Base-by-base conservation (phyloP, 2,113 vertebrate genomes). In the Nestor notabilis region DNA sequence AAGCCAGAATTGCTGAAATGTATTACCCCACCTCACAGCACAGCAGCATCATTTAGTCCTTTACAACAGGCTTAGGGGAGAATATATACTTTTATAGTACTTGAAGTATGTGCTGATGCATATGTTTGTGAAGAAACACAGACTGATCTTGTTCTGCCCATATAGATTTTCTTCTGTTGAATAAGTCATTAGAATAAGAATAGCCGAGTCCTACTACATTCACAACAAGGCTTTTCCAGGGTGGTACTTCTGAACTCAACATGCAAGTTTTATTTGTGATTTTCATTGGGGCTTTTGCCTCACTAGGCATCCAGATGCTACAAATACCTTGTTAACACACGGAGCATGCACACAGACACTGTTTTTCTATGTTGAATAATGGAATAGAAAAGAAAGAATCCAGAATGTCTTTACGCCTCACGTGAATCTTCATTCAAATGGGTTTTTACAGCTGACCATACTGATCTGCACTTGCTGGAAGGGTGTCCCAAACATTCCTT, bases 151-250 rank as follows among this genome's bases (percentile, higher is more conserved):
- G 28, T 39, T 92, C 70, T 71, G 55, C 25, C 86, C 52, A 27
- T 64, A 93, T 16, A 83, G 88, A 89, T 93, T 94, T 96, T 66
- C 37, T 55, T 81, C 79, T 63, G 37, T 86, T 81, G 82, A 96
- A 80, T 86, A 94, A 90, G 41, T 77, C 64, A 90, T 93, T 83
- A 83, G 68, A 52, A 64, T 37, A 87, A 88, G 64, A 85, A 56
- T 12, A 84, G 55, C 47, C 63, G 71, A 81, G 27, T 29, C 50
- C 23, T 81, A 13, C 39, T 58, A 78, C 8, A 49, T 31, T 83
- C 52, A 47, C 39, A 86, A 39, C 31, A 61, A 88, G 50, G 28
- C 8, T 29, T 69, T 90, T 85, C 66, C 69, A 90, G 46, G 71
- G 53, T 93, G 68, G 29, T 49, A 11, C 2, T 63, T 75, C 69